phyloP scores from a whole-genome alignment of 92 coral and sea anemone genomes.

The Diadumene lineata region DNA sequence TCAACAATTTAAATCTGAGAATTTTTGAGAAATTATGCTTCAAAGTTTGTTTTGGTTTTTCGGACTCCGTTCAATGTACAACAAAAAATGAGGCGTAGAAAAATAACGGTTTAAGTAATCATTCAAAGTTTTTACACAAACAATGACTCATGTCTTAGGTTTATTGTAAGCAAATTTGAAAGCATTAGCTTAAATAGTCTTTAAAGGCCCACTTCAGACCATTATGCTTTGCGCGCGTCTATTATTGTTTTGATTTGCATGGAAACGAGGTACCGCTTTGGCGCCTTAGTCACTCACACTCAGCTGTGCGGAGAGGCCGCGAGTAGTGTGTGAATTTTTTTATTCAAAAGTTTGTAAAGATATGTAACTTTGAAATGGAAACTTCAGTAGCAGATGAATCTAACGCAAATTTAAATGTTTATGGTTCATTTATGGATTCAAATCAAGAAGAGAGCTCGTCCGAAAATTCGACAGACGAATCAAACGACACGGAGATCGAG shows the following conservation, averaged over 20 bases:
- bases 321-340: too few species aligned
- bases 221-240: constrained; percentile 11
- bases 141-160: too few species aligned
- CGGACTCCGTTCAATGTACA: too few species aligned
- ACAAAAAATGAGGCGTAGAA: too few species aligned
- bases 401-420: constrained; percentile 6
- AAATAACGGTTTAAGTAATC: too few species aligned
- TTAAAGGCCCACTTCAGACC: constrained; percentile 4
- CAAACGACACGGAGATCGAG: background rate
- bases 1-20: too few species aligned
- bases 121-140: too few species aligned
- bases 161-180: too few species aligned
- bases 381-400: background rate
- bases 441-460: background rate
- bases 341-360: background rate
- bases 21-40: too few species aligned
- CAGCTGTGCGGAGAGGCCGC: background rate
- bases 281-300: background rate
- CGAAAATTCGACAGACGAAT: too few species aligned
- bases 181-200: too few species aligned
- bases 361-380: background rate
- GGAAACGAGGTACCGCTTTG: constrained; percentile 1
- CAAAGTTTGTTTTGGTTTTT: too few species aligned
- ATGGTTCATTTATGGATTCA: constrained; percentile 22
- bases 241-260: background rate